Evolutionary conservation across 2,888 invertebrate species (phyloP).

Genomic region (Lymantria dispar): DNA sequence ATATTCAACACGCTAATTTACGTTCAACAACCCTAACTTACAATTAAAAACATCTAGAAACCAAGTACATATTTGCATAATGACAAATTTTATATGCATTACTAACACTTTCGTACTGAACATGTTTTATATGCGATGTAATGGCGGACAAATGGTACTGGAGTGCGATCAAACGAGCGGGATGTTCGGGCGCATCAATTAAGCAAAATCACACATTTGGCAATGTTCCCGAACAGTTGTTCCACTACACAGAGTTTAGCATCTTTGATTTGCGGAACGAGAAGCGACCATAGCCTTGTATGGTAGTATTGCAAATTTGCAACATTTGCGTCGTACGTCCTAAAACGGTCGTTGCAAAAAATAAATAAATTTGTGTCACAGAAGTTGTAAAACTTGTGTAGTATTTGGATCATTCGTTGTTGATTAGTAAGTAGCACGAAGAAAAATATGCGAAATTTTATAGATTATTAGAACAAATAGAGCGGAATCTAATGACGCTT

Average conservation of each 20-base stretch:
- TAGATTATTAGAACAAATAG: conserved; percentile 13
- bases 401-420: conserved; percentile 13
- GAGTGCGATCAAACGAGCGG: conserved; percentile 66
- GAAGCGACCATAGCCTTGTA: conserved; percentile 50
- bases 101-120: conserved; percentile 30
- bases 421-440: conserved; percentile 14
- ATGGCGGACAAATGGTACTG: conserved; percentile 44
- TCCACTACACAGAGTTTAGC: conserved; percentile 49
- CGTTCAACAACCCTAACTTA: conserved; percentile 43
- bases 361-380: conserved; percentile 24
- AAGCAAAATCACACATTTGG: conserved; percentile 73
- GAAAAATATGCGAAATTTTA: conserved; percentile 4
- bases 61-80: conserved; percentile 20
- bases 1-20: conserved; percentile 50
- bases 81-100: conserved; percentile 30
- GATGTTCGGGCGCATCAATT: conserved; percentile 71
- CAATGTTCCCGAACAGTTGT: conserved; percentile 71
- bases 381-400: conserved; percentile 14
- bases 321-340: conserved; percentile 9
- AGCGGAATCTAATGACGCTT: conserved; percentile 12
- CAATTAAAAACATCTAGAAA: conserved; percentile 15
- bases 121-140: conserved; percentile 52
- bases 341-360: conserved; percentile 23
- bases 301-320: conserved; percentile 44
- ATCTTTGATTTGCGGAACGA: conserved; percentile 51